Evolutionary conservation across 1,140 invertebrate species (phyloP).

Genomic region (Venustaconcha ellipsiformis): DNA sequence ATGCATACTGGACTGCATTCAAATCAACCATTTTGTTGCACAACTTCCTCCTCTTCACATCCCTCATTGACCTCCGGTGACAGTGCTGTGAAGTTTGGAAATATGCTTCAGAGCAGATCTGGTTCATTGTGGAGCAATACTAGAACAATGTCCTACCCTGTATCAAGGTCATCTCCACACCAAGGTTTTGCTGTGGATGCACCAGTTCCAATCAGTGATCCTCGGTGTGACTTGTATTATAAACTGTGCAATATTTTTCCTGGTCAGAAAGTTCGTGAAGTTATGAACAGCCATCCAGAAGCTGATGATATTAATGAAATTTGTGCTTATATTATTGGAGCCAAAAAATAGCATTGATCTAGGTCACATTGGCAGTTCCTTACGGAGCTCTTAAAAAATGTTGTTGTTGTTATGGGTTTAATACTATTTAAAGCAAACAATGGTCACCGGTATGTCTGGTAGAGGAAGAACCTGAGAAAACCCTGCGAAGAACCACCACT

Average conservation of each 20-base stretch:
- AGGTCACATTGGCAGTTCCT: no score
- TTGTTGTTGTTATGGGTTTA: no score
- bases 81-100: background rate
- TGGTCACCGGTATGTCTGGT: no score
- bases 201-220: constrained; percentile 73
- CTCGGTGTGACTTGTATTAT: constrained; percentile 82
- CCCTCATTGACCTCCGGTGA: background rate
- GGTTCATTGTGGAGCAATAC: no score
- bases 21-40: background rate
- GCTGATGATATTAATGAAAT: constrained; percentile 90
- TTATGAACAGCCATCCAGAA: constrained; percentile 86
- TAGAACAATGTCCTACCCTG: constrained; percentile 4
- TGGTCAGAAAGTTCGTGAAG: constrained; percentile 85
- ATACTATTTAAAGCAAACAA: no score
- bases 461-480: no score
- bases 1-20: constrained; percentile 4
- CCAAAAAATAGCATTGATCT: no score
- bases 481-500: no score
- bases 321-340: constrained; percentile 84
- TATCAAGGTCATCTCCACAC: background rate
- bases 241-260: constrained; percentile 90
- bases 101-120: no score
- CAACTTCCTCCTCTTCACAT: background rate
- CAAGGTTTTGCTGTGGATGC: constrained; percentile 31
- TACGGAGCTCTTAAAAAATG: no score